Base-by-base conservation (phyloP, 2,888 invertebrate genomes). In the Tenthredo mesomela region DNA sequence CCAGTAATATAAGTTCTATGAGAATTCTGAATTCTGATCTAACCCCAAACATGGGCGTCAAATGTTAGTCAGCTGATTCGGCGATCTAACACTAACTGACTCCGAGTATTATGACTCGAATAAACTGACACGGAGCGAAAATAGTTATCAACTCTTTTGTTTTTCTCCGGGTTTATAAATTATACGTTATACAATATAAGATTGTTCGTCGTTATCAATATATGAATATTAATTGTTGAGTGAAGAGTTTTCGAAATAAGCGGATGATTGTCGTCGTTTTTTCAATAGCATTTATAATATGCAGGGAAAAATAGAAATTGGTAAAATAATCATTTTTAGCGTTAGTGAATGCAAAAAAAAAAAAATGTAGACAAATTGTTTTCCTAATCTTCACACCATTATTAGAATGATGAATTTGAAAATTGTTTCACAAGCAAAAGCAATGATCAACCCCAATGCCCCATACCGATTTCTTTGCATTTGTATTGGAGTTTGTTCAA, bases 231-330 rank as follows among this genome's bases (percentile, higher is more conserved):
- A 43, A 9, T 73, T 73, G 25, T 43, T 73, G 43, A 18, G 12
- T 43, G n/a, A 43, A 25, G n/a, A 43, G 18, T 43, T n/a, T n/a
- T 21, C 9, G 12, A 15, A 43, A 21, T 18, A 40, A 73, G 10
- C n/a, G 12, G 71, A 71, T 21, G 43, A 21, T 43, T 18, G 2
- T 77, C 50, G 75, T 50, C 9, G 33, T 18, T 25, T 37, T n/a
- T 78, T 78, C 37, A 1, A 37, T n/a, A 61, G 80, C 18, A 0
- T 1, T 21, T 10, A 7, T 77, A 87, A 78, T 71, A 92, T 92
- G 92, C 88, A 87, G 43, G 91, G 90, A 86, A 87, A 89, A 78
- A 91, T 90, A 50, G 91, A 92, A 87, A 92, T 92, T 84, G 88
- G 91, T 91, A 88, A 87, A 84, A 73, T 33, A 37, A 21, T 84